Percentiles rank a stretch among this genome's conserved stretches.
Evolutionary conservation across 2,113 vertebrate species (phyloP).

Genomic region (Suricata suricatta): DNA sequence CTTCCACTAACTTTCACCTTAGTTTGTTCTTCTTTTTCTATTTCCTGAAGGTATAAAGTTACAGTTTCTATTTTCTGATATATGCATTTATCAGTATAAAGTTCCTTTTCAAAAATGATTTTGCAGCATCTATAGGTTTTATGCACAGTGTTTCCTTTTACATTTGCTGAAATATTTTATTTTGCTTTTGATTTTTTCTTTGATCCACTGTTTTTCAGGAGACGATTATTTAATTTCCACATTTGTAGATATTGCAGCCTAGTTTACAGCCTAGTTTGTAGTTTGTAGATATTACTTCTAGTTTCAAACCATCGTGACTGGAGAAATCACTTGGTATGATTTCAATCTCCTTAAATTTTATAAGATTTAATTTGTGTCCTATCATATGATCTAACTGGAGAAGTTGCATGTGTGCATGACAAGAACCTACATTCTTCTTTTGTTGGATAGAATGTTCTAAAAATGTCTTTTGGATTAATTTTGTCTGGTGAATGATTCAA

Average conservation of each 20-base stretch:
- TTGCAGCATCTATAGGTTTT: not conserved
- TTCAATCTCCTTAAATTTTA: not conserved
- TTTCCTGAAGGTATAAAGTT: not conserved
- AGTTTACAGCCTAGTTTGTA: too few relatives aligned
- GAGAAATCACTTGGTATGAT: not conserved
- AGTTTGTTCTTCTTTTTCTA: not conserved
- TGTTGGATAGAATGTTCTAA: not conserved
- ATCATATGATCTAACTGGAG: not conserved
- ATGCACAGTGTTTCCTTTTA: not conserved
- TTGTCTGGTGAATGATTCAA: not conserved
- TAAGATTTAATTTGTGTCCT: not conserved
- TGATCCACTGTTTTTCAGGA: not conserved
- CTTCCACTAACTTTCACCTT: not conserved
- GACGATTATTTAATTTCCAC: not conserved
- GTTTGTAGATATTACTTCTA: not conserved
- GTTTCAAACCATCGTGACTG: not conserved
- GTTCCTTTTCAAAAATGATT: not conserved
- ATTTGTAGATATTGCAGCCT: not conserved
- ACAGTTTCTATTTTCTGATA: not conserved
- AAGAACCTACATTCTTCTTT: not conserved
- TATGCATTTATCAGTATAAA: not conserved
- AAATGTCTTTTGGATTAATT: not conserved
- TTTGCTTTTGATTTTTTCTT: not conserved
- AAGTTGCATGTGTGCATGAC: not conserved
- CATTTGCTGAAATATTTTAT: not conserved